phyloP scores from a whole-genome alignment of 2,797 vertebrate genomes.

The Cheirogaleus major region DNA sequence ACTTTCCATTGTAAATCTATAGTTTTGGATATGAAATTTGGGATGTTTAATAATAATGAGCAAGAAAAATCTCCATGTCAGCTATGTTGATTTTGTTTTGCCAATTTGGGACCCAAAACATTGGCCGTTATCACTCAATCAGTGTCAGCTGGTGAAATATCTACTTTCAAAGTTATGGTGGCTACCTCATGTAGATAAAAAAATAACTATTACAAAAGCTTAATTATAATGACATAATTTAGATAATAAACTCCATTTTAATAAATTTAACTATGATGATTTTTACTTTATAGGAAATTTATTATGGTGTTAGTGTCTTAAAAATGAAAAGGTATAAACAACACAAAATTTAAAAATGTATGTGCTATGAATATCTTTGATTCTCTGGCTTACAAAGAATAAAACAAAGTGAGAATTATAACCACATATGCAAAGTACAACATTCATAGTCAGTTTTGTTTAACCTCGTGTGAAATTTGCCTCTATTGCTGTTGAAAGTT shows the following conservation, averaged over 20 bases:
- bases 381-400: background rate
- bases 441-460: constrained; percentile 37
- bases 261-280: background rate
- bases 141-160: background rate
- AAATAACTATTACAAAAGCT: background rate
- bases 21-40: background rate
- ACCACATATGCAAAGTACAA: background rate
- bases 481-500: constrained; percentile 59
- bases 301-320: background rate
- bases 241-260: background rate
- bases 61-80: background rate
- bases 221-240: background rate
- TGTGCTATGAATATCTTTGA: background rate
- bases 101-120: background rate
- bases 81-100: background rate
- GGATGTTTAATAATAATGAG: background rate
- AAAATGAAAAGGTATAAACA: constrained; percentile 10
- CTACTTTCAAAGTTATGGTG: constrained; percentile 2
- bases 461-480: constrained; percentile 59
- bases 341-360: background rate
- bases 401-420: constrained; percentile 17
- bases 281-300: constrained; percentile 5
- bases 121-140: background rate
- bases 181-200: background rate
- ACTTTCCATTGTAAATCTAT: background rate